Percentiles rank a stretch among this genome's conserved stretches.
phyloP scores from a whole-genome alignment of 2,888 invertebrate genomes.

The Drosophila hamatofila region DNA sequence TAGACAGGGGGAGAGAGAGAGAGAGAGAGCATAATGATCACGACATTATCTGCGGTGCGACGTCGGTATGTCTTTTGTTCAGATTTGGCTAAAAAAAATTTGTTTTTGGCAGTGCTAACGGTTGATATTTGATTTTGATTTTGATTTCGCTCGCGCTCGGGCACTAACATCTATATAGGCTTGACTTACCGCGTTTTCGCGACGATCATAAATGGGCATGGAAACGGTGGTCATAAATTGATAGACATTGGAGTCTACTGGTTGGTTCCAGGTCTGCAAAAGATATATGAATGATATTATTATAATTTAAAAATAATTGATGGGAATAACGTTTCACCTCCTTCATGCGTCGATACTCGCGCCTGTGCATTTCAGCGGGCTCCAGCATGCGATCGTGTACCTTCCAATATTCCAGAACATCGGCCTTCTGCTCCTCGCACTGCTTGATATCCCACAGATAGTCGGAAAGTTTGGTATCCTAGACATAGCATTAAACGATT shows the following conservation, averaged over 20 bases:
- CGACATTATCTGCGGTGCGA: conserved; percentile 47
- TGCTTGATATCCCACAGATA: conserved; percentile 95
- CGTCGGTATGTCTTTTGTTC: conserved; percentile 43
- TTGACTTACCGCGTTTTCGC: conserved; percentile 91
- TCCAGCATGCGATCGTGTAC: conserved; percentile 86
- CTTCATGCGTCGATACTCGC: conserved; percentile 82
- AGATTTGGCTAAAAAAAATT: conserved; percentile 50
- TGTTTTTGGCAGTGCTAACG: conserved; percentile 67
- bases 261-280: conserved; percentile 83
- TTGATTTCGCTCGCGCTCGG: conserved; percentile 13
- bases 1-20: conserved; percentile 2
- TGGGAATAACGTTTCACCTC: conserved; percentile 54
- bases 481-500: conserved; percentile 37
- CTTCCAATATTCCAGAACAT: conserved; percentile 89
- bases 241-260: conserved; percentile 87
- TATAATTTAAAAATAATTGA: background rate
- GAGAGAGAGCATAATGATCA: conserved; percentile 47
- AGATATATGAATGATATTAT: fast-evolving
- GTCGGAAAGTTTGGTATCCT: conserved; percentile 96
- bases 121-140: conserved; percentile 42
- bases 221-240: conserved; percentile 96
- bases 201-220: conserved; percentile 96
- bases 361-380: conserved; percentile 87
- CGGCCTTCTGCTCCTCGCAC: conserved; percentile 91
- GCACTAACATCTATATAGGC: conserved; percentile 2